A percentile compares a stretch with the other conserved stretches of the same genome.
phyloP scores from a whole-genome alignment of 2,888 invertebrate genomes.

The Temnothorax rugatulus region DNA sequence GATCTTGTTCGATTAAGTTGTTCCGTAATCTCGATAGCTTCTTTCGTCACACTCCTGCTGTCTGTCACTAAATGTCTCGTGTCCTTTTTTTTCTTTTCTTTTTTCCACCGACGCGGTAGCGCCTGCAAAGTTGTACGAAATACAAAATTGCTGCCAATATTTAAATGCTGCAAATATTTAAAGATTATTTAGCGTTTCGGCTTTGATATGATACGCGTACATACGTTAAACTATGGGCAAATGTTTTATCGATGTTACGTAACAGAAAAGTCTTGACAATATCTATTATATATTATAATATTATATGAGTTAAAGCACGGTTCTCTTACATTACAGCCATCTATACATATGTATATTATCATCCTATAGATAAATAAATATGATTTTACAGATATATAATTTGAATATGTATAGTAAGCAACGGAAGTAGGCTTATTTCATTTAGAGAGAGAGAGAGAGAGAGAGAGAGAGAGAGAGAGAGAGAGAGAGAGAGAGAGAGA shows the following conservation, averaged over 20 bases:
- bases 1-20: constrained; percentile 38
- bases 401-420: background rate
- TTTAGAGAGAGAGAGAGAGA: background rate
- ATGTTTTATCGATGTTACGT: background rate
- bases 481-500: background rate
- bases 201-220: background rate
- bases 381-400: constrained; percentile 20
- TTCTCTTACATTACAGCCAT: constrained; percentile 6
- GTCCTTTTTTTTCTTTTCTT: background rate
- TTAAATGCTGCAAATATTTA: background rate
- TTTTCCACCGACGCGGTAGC: background rate
- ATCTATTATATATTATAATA: background rate
- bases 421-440: background rate
- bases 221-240: background rate
- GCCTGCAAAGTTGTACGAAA: background rate
- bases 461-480: background rate
- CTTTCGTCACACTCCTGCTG: background rate
- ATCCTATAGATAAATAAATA: background rate
- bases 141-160: background rate
- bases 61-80: background rate
- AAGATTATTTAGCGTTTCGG: background rate
- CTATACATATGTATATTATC: background rate
- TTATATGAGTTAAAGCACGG: background rate
- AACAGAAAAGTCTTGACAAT: constrained; percentile 4
- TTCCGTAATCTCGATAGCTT: constrained; percentile 13